These are phyloP conservation scores for Deilephila porcellus DNA, from an alignment of 2,888 invertebrate species.

Conservation along the genomic window DNA sequence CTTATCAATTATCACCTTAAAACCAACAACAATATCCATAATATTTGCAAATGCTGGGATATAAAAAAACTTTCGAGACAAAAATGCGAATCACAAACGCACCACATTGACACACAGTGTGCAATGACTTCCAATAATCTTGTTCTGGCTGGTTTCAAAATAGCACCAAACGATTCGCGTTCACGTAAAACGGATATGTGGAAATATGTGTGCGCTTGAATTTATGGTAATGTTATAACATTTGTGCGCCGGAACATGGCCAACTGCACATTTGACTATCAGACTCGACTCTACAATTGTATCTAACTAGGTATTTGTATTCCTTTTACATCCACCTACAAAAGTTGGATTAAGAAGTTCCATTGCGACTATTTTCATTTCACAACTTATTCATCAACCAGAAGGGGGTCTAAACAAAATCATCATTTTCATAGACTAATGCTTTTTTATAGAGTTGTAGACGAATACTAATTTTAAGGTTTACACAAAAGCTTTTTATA, in stretches of 20 bases:
- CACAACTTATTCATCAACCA: too few species aligned
- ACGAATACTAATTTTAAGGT: too few species aligned
- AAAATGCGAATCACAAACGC: conserved; percentile 7
- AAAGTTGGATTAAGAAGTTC: too few species aligned
- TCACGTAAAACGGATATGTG: conserved; percentile 28
- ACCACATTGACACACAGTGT: conserved; percentile 14
- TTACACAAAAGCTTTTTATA: too few species aligned
- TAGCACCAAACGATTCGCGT: conserved; percentile 18
- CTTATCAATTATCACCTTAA: too few species aligned
- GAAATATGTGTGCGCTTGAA: conserved; percentile 21
- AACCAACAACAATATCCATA: too few species aligned
- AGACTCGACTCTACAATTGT: not conserved
- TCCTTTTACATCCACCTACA: not conserved
- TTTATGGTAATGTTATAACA: conserved; percentile 29
- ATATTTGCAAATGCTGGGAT: too few species aligned
- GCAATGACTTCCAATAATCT: conserved; percentile 25
- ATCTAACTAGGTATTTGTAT: not conserved
- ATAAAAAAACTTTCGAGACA: not conserved
- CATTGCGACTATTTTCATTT: too few species aligned
- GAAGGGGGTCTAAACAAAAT: too few species aligned
- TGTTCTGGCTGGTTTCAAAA: conserved; percentile 16
- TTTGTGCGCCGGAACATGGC: conserved; percentile 19
- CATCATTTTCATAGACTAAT: too few species aligned
- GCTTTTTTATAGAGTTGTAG: too few species aligned
- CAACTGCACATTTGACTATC: conserved; percentile 1